phyloP scores from a whole-genome alignment of 2,888 invertebrate species.

The Cosmia pyralina region DNA sequence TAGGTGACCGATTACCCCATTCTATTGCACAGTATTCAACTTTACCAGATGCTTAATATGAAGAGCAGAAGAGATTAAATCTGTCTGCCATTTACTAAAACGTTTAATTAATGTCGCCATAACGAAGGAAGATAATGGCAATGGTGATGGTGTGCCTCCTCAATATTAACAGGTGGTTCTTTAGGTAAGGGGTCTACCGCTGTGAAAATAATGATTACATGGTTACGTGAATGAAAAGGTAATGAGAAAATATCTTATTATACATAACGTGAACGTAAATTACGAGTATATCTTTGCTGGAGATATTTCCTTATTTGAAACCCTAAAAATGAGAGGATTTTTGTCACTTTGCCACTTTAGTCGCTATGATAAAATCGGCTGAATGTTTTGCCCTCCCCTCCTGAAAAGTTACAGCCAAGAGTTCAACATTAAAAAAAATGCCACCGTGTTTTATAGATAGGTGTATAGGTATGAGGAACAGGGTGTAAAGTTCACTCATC shows the following conservation, averaged over 20 bases:
- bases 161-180: slow-evolving; percentile 52
- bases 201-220: slow-evolving; percentile 32
- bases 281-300: slow-evolving; percentile 3
- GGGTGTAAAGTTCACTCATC: too few species aligned
- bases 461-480: too few species aligned
- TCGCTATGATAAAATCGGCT: neutral
- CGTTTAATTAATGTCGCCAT: slow-evolving; percentile 50
- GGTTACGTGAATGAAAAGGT: slow-evolving; percentile 19
- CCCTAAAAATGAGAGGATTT: neutral
- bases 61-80: slow-evolving; percentile 42
- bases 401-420: neutral
- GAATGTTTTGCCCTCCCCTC: neutral
- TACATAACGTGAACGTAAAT: slow-evolving; percentile 4
- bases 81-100: slow-evolving; percentile 42
- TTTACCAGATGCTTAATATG: neutral
- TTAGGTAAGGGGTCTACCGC: slow-evolving; percentile 9
- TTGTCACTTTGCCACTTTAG: neutral
- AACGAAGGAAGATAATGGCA: slow-evolving; percentile 40
- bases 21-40: neutral
- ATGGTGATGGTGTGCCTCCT: slow-evolving; percentile 32
- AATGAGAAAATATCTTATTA: slow-evolving; percentile 4
- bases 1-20: neutral
- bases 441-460: too few species aligned
- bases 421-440: neutral
- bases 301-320: slow-evolving; percentile 12